Base-by-base conservation (phyloP, 2,113 vertebrate species). In the Bucco capensis region DNA sequence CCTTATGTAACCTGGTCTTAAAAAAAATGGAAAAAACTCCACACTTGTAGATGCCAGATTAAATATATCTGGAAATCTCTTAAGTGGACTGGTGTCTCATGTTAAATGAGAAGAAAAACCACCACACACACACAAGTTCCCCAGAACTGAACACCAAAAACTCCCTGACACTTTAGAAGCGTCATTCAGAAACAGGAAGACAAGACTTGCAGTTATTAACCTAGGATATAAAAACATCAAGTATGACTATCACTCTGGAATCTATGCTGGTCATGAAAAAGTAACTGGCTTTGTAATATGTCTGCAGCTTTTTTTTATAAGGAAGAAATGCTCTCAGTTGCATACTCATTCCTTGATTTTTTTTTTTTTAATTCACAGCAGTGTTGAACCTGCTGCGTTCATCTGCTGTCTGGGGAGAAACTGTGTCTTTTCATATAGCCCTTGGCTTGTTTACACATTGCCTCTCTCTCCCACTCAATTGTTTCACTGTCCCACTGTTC, bases 391-490 rank as follows among this genome's bases (percentile, higher is more conserved):
- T 18, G 6, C 47, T 64, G 15, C 24, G 54, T 84, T 67, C 38
- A 71, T 14, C 38, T 1, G 0, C 33, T 72, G 31, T 72, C 47
- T 14, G 3, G 73, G 71, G 8, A 76, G 54, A 60, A 88, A 85
- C 27, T 19, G 27, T 44, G n/a, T 27, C 53, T 82, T 84, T 77
- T 72, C 78, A 89, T 69, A 50, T 0, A 79, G 70, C 10, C 62
- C 37, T 75, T 67, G 83, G 44, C 40, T 65, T 85, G 47, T 86
- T 93, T 80, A 80, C 79, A 77, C 50, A 88, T 80, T 90, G 57
- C 57, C n/a, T 86, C 49, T n/a, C 53, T 75, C 89, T 79, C 74
- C 66, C 62, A 49, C 62, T 84, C 70, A 50, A 44, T 2, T 65
- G 22, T 80, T 91, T 70, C 62, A 61, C 77, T 89, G 75, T 57